Evolutionary conservation across 2,113 vertebrate genomes (phyloP), one percentile per base, ranked within the genome.

Genomic region (Actenoides hombroni): DNA sequence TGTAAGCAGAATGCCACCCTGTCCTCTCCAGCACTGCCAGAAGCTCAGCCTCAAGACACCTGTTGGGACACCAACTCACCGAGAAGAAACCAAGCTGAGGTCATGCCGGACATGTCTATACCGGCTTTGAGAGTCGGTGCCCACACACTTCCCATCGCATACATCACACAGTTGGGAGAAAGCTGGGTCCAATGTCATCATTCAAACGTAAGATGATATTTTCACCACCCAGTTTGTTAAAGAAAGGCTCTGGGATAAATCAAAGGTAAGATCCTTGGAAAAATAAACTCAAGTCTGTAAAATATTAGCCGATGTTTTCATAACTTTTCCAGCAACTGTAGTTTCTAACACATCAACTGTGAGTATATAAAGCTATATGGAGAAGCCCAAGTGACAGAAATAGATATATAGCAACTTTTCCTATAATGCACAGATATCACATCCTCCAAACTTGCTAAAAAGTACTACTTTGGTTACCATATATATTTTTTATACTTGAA

Each of bases 271-370:
- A 96, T 86, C 71, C 85, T 84, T 95, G 51, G 24, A 33, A 91
- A 96, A 96, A 94, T 91, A 97, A 95, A 91, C 86, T 88, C 46
- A 4, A 81, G 71, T 53, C 92, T 88, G 74, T 95, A 94, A 97
- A 95, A 96, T 94, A 95, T 95, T 96, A 94, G 90, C 24, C 13
- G 37, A n/a, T 90, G 91, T 97, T 97, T 97, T 96, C 64, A 23
- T 96, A 96, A 95, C 92, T 97, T 94, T 83, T 89, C 37, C 71
- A 90, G 78, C 69, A 85, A 81, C 88, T 56, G 48, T 7, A 86
- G 48, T 51, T 95, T 65, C 73, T 94, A 86, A 86, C 17, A 84
- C 83, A 85, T 77, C 60, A 64, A 37, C 67, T 70, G 67, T 49
- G 44, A 69, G 59, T 80, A 42, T 8, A 24, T 6, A 73, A 76